Conservation (phyloP, 2,113 vertebrate species). For the Heptranchias perlo region DNA sequence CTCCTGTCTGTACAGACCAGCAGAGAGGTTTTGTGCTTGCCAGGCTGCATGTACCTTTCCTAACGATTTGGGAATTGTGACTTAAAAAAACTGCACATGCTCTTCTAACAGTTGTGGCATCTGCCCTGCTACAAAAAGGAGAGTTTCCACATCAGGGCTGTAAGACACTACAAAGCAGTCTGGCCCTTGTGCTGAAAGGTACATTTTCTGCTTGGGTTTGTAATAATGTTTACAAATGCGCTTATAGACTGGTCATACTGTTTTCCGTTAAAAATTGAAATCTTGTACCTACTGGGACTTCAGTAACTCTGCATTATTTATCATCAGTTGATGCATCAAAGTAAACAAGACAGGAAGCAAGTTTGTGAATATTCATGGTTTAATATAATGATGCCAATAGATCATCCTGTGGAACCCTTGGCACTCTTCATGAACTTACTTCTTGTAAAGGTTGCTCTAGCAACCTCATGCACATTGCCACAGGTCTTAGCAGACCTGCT, state of each 20-base stretch:
- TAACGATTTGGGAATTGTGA: neutral
- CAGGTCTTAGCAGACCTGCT: neutral
- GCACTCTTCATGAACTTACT: neutral
- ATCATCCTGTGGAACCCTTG: neutral
- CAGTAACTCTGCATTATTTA: neutral
- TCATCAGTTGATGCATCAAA: neutral
- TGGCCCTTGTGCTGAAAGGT: neutral
- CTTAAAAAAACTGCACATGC: neutral
- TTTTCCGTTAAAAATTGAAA: neutral
- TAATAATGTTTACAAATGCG: neutral
- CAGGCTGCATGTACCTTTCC: neutral
- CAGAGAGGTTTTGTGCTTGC: neutral
- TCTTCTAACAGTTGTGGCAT: neutral
- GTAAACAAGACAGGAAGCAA: neutral
- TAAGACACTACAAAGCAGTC: neutral
- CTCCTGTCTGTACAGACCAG: neutral
- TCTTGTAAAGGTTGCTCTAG: neutral
- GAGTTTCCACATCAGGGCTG: neutral
- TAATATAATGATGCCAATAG: neutral
- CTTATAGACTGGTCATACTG: neutral
- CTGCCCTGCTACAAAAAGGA: neutral
- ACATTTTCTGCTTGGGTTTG: neutral
- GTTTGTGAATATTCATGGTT: conserved; percentile 18
- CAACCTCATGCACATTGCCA: neutral
- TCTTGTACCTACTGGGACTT: neutral